Percentiles rank a stretch among this genome's conserved stretches.
These are phyloP conservation scores for Actenoides hombroni DNA, from an alignment of 2,113 vertebrate species.

Conservation along the genomic window DNA sequence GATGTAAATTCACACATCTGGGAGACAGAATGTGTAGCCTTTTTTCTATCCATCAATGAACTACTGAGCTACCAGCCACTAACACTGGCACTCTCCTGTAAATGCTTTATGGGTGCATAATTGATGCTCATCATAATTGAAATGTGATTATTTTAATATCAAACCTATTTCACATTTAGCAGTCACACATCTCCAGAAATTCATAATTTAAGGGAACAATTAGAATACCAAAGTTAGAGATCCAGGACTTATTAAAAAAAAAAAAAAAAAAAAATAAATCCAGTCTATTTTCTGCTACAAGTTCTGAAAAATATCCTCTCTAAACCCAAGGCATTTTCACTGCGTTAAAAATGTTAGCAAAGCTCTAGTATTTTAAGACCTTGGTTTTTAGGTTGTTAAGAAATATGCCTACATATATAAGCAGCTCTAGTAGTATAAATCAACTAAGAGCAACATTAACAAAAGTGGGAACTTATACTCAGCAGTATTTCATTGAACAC, in stretches of 20 bases:
- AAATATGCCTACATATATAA: not conserved
- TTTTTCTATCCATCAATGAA: not conserved
- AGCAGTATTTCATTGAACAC: not conserved
- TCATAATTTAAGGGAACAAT: not conserved
- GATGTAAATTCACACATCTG: not conserved
- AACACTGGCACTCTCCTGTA: not conserved
- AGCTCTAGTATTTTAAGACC: not conserved
- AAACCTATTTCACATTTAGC: not conserved
- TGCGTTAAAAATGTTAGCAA: not conserved
- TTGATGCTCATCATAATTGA: not conserved
- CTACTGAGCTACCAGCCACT: not conserved
- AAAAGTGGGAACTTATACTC: not conserved
- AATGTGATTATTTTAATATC: not conserved
- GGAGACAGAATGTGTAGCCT: not conserved
- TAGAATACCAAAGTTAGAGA: not conserved
- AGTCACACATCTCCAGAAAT: not conserved
- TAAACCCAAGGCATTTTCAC: not conserved
- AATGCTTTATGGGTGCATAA: not conserved
- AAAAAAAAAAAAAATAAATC: not conserved
- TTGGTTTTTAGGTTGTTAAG: not conserved
- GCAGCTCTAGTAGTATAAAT: not conserved
- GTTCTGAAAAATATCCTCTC: not conserved
- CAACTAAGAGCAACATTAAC: not conserved
- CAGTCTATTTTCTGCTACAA: not conserved
- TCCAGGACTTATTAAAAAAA: not conserved